Percentiles rank a stretch among this genome's conserved stretches.
phyloP scores from a whole-genome alignment of 2,797 vertebrate genomes.

The Bryconaethiops microstoma region DNA sequence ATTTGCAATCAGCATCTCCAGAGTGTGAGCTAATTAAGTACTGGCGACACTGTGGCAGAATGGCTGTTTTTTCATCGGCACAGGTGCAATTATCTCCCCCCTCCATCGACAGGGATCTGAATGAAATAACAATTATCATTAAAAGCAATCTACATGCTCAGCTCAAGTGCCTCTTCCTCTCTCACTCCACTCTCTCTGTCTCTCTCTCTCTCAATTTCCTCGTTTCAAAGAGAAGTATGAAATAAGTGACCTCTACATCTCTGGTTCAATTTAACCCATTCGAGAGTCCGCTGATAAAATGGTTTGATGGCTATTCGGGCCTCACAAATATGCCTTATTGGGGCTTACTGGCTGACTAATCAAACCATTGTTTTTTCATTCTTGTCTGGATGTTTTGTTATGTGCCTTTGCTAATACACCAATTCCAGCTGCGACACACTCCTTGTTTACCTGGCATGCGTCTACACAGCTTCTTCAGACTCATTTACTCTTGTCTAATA shows the following conservation, averaged over 20 bases:
- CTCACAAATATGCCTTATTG: not conserved
- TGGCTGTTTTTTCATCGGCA: slow-evolving; percentile 34
- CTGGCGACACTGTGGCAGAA: slow-evolving; percentile 61
- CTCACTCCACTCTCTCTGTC: not conserved
- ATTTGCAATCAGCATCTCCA: slow-evolving; percentile 76
- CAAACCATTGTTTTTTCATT: not conserved
- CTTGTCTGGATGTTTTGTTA: not conserved
- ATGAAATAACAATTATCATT: slow-evolving; percentile 66
- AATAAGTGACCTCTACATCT: slow-evolving; percentile 31
- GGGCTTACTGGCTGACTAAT: slow-evolving; percentile 2
- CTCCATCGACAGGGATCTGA: slow-evolving; percentile 57
- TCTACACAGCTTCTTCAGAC: not conserved
- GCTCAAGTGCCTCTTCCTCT: slow-evolving; percentile 19
- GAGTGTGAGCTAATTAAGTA: slow-evolving; percentile 74
- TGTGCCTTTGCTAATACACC: not conserved
- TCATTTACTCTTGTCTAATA: no score
- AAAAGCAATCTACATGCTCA: slow-evolving; percentile 41
- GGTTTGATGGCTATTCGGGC: not conserved
- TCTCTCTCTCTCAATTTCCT: not conserved
- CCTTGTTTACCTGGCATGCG: not conserved
- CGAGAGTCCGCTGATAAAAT: not conserved
- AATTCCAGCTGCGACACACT: not conserved
- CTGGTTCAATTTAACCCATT: slow-evolving; percentile 42
- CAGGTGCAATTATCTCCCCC: slow-evolving; percentile 54
- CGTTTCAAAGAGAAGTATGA: slow-evolving; percentile 5